Conservation (phyloP, 1,140 invertebrate species). For the Asbolus verrucosus region DNA sequence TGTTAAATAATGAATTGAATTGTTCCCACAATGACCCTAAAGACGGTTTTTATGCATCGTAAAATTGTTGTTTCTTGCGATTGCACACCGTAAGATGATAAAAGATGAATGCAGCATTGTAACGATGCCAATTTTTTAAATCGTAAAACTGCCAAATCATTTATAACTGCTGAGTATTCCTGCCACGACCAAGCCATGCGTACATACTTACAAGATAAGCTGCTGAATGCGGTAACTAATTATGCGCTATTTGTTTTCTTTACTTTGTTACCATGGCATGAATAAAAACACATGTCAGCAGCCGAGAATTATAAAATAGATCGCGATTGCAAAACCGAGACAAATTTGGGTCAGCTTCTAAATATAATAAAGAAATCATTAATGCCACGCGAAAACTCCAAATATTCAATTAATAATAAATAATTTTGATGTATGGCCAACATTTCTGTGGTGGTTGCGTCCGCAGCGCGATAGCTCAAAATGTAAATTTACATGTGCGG, state of each 20-base stretch:
- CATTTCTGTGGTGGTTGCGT: background rate
- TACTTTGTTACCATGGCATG: too few relatives aligned
- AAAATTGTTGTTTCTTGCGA: constrained; percentile 14
- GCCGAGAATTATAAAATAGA: too few relatives aligned
- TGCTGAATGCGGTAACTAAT: constrained; percentile 17
- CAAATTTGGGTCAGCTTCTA: background rate
- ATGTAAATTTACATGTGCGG: constrained; percentile 9
- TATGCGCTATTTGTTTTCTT: constrained; percentile 2
- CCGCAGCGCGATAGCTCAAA: background rate
- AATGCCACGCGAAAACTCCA: too few relatives aligned
- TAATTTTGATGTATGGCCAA: too few relatives aligned
- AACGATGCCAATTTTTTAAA: constrained; percentile 26
- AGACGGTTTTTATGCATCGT: constrained; percentile 8
- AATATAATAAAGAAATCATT: too few relatives aligned
- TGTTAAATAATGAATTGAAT: constrained; percentile 32
- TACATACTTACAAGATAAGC: constrained; percentile 11
- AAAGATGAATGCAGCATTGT: constrained; percentile 28
- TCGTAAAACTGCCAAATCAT: constrained; percentile 13
- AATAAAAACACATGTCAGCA: too few relatives aligned
- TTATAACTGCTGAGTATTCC: constrained; percentile 20
- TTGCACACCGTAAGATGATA: constrained; percentile 10
- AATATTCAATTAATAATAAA: too few relatives aligned
- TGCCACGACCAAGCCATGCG: constrained; percentile 3
- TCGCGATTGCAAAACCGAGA: too few relatives aligned
- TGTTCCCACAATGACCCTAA: constrained; percentile 10